Conservation (phyloP, 2,797 vertebrate species). For the Heliangelus exortis region DNA sequence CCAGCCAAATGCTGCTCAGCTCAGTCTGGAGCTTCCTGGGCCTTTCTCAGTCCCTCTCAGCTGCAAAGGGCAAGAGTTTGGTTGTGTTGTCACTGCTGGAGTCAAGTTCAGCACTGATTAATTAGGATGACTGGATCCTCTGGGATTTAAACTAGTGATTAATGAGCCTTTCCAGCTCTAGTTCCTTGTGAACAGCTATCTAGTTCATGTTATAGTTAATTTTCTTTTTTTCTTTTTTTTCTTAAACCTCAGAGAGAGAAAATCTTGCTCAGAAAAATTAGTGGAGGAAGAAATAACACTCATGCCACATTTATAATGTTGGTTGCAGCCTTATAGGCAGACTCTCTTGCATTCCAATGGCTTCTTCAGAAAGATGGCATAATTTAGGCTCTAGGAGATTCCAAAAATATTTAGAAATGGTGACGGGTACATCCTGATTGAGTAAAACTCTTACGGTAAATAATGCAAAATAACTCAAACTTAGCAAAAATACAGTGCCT, state of each 20-base stretch:
- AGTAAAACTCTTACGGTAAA: background rate
- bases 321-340: conserved; percentile 22
- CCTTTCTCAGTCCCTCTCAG: background rate
- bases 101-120: conserved; percentile 69
- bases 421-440: background rate
- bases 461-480: background rate
- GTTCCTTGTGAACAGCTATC: conserved; percentile 63
- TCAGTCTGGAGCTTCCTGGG: background rate
- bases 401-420: background rate
- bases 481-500: background rate
- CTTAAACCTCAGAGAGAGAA: background rate
- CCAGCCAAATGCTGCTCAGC: background rate
- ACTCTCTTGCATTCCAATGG: background rate
- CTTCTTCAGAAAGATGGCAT: conserved; percentile 24
- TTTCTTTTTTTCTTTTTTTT: background rate
- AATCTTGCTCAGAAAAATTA: conserved; percentile 64
- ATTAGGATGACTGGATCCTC: conserved; percentile 71
- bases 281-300: conserved; percentile 54
- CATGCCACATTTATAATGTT: conserved; percentile 35
- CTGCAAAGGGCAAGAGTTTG: background rate
- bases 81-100: conserved; percentile 3
- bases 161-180: conserved; percentile 74
- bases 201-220: conserved; percentile 67
- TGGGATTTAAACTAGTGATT: conserved; percentile 77
- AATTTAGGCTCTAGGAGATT: background rate